Evolutionary conservation across 2,888 invertebrate genomes (phyloP).

Genomic region (Seira ritae): DNA sequence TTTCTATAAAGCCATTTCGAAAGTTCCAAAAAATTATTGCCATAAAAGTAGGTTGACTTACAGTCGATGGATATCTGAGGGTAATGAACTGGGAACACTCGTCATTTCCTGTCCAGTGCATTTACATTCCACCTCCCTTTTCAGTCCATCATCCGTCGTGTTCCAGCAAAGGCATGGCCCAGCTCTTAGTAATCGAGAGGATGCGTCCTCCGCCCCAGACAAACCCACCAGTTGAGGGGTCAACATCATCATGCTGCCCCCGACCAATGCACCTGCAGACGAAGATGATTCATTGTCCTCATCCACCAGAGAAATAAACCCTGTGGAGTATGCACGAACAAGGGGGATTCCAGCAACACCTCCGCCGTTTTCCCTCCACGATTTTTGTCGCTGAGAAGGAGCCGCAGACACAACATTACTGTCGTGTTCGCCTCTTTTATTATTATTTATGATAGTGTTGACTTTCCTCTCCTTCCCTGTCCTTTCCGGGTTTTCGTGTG

Average conservation of each 20-base stretch:
- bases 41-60: constrained; percentile 43
- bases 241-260: constrained; percentile 13
- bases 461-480: not conserved
- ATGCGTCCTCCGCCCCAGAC: constrained; percentile 13
- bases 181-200: constrained; percentile 25
- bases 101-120: constrained; percentile 65
- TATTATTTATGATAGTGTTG: not conserved
- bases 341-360: constrained; percentile 26
- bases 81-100: constrained; percentile 46
- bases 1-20: not conserved
- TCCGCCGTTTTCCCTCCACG: not conserved
- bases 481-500: not conserved
- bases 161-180: constrained; percentile 67
- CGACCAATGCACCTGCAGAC: constrained; percentile 8
- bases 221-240: constrained; percentile 37
- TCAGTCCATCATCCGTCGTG: constrained; percentile 56
- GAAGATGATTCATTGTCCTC: not conserved
- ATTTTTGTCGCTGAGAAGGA: not conserved
- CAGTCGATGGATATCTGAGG: constrained; percentile 65
- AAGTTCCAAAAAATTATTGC: constrained; percentile 17
- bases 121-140: constrained; percentile 67
- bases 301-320: constrained; percentile 45
- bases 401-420: not conserved
- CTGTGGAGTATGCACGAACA: constrained; percentile 42
- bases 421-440: not conserved